phyloP scores from a whole-genome alignment of 2,888 invertebrate genomes.

The Stenodema calcarata region DNA sequence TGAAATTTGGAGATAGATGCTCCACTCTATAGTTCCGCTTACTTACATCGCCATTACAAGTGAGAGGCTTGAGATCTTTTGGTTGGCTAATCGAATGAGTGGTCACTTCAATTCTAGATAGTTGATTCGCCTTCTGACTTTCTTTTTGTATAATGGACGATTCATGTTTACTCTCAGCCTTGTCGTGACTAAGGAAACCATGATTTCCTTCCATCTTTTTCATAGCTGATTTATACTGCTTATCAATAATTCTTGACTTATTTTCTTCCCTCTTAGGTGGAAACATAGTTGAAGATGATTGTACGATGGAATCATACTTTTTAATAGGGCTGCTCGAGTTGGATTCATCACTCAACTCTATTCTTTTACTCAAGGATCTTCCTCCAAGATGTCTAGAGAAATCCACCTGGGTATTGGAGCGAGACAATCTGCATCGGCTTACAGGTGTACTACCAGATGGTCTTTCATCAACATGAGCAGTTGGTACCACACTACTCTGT shows the following conservation, averaged over 20 bases:
- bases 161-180: neutral
- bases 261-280: neutral
- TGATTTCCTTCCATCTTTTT: neutral
- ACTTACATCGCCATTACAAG: neutral
- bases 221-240: neutral
- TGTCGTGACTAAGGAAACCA: neutral
- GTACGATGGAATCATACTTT: neutral
- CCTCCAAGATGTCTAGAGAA: constrained; percentile 29
- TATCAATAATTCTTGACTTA: neutral
- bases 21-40: neutral
- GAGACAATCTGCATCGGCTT: constrained; percentile 40
- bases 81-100: neutral
- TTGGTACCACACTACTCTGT: constrained; percentile 21
- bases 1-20: neutral
- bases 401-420: constrained; percentile 51
- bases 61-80: neutral
- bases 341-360: neutral
- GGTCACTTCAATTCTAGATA: neutral
- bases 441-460: neutral
- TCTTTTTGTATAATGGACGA: neutral
- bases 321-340: neutral
- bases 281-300: neutral
- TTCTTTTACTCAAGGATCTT: neutral
- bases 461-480: neutral
- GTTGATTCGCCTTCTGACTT: neutral